phyloP scores from a whole-genome alignment of 2,797 vertebrate genomes.

The Prunella strophiata region DNA sequence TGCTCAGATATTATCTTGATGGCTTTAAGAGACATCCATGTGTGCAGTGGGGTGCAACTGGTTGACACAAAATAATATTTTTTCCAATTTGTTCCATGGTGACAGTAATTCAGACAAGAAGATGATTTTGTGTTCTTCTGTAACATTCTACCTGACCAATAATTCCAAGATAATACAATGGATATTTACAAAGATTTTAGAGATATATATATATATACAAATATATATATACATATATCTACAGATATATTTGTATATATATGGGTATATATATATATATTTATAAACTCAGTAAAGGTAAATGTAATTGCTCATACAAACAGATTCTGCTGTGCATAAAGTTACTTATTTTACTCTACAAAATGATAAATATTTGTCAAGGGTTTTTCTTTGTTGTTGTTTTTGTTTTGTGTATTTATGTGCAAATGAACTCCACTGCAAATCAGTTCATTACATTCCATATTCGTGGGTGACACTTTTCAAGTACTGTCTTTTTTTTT shows the following conservation, averaged over 20 bases:
- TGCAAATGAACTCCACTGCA: neutral
- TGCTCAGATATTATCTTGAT: slow-evolving; percentile 73
- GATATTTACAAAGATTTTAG: slow-evolving; percentile 52
- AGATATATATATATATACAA: neutral
- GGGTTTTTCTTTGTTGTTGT: neutral
- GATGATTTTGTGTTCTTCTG: slow-evolving; percentile 66
- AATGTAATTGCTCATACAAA: slow-evolving; percentile 3
- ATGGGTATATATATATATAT: neutral
- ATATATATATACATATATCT: accelerated
- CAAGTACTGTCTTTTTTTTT: neutral
- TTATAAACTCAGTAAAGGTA: slow-evolving; percentile 33
- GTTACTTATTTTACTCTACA: neutral
- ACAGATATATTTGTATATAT: no score
- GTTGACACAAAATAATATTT: slow-evolving; percentile 74
- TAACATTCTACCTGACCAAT: slow-evolving; percentile 60
- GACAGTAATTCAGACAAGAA: slow-evolving; percentile 73
- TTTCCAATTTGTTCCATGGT: slow-evolving; percentile 73
- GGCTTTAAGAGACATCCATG: slow-evolving; percentile 74
- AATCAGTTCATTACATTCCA: neutral
- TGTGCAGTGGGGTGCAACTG: slow-evolving; percentile 71
- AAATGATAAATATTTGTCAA: neutral
- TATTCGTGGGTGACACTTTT: neutral
- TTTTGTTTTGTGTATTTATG: neutral
- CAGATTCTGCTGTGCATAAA: neutral
- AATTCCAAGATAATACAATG: slow-evolving; percentile 41